Conservation (phyloP, 1,140 invertebrate genomes). For the Tetraneura akinire region DNA sequence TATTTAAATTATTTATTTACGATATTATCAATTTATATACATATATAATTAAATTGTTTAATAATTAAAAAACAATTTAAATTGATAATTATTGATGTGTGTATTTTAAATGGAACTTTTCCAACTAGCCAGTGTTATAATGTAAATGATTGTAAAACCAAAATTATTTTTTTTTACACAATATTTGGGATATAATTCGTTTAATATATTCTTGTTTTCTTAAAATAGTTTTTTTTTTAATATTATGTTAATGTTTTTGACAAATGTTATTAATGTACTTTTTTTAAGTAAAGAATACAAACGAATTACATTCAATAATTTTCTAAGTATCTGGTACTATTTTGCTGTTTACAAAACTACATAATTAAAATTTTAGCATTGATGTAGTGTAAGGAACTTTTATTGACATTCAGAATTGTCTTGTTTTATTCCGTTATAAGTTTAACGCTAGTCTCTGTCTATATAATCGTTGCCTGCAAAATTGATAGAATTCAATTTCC, state of each 20-base stretch:
- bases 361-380: no score
- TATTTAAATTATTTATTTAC: neutral
- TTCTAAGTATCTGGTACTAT: no score
- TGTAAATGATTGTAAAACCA: neutral
- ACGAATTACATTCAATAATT: no score
- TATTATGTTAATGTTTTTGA: no score
- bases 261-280: no score
- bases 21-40: constrained; percentile 8
- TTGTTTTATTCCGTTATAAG: neutral
- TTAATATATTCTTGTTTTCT: no score
- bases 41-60: neutral
- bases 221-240: no score
- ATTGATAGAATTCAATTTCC: constrained; percentile 90
- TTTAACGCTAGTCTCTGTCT: constrained; percentile 67
- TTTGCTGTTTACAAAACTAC: no score
- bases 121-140: neutral
- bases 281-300: no score
- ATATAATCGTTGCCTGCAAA: constrained; percentile 81
- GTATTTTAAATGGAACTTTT: neutral
- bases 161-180: neutral
- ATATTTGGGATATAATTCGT: no score
- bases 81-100: neutral
- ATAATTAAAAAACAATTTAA: constrained; percentile 2
- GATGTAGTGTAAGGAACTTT: constrained; percentile 1
- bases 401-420: neutral